Conservation (phyloP, 92 coral and sea anemone species). For the Metridium senile region DNA sequence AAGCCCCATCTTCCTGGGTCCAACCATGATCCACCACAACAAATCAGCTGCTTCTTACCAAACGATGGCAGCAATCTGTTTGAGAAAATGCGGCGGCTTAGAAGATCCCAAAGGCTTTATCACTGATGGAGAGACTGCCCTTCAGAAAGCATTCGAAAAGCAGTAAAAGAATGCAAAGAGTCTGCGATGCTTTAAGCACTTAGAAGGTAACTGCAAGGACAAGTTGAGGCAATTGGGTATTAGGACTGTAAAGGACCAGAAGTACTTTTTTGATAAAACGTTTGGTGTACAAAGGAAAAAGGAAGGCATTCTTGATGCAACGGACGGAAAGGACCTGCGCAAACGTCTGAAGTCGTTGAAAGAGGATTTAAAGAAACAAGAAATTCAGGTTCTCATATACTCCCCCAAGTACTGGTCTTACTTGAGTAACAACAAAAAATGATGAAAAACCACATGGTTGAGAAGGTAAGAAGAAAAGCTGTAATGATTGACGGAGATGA, state of each 20-base stretch:
- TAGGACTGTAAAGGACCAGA: slow-evolving; percentile 25
- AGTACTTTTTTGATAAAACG: slow-evolving; percentile 21
- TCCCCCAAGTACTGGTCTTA: slow-evolving; percentile 24
- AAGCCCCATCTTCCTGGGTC: slow-evolving; percentile 60
- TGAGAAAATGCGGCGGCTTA: slow-evolving; percentile 34
- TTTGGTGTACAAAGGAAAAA: slow-evolving; percentile 43
- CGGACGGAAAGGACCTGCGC: slow-evolving; percentile 19
- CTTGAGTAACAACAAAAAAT: slow-evolving; percentile 24
- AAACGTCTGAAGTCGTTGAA: slow-evolving; percentile 4
- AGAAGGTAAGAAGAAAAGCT: slow-evolving; percentile 35
- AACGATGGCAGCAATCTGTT: slow-evolving; percentile 42
- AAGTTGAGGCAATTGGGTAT: slow-evolving; percentile 38
- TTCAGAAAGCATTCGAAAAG: slow-evolving; percentile 38
- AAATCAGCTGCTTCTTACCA: slow-evolving; percentile 44
- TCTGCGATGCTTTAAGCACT: slow-evolving; percentile 44
- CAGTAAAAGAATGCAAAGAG: slow-evolving; percentile 22
- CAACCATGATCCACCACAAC: slow-evolving; percentile 62
- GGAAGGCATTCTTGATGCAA: slow-evolving; percentile 45
- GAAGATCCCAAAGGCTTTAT: slow-evolving; percentile 48
- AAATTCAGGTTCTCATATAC: slow-evolving; percentile 22
- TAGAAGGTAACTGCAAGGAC: slow-evolving; percentile 39
- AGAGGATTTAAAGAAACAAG: neutral
- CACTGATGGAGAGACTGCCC: slow-evolving; percentile 48
- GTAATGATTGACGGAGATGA: slow-evolving; percentile 12
- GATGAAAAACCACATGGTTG: slow-evolving; percentile 41